Evolutionary conservation across 1,140 invertebrate species (phyloP), one percentile per base, ranked within the genome.

Genomic region (Holcopasites calliopsidis): DNA sequence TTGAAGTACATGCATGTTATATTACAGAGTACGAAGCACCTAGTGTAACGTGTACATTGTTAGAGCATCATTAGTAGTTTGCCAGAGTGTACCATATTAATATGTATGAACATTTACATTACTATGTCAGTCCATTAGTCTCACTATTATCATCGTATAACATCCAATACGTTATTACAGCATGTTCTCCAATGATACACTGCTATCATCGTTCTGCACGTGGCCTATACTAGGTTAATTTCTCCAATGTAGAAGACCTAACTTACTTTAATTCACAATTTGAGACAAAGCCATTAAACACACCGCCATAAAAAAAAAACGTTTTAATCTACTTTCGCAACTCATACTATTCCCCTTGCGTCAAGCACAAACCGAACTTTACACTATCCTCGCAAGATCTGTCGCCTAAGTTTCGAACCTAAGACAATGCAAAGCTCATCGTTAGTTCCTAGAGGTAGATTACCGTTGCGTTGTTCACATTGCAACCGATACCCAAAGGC

Each of bases 391-490:
- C n/a, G n/a, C n/a, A n/a, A n/a, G n/a, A n/a, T n/a, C n/a, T n/a
- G n/a, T n/a, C n/a, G n/a, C n/a, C n/a, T n/a, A n/a, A n/a, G 31
- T 18, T 31, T 16, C 38, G 47, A 49, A 71, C 1, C 23, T 21
- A 38, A 80, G 49, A 72, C 68, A 66, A 78, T 69, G 28, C n/a
- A 50, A 68, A 28, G 40, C 18, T 40, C 13, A 40, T 33, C 33
- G n/a, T n/a, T 35, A 71, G 44, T 73, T 60, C 16, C 31, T 50
- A 5, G 7, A 5, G 4, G 57, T 28, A 69, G 70, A 80, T 80
- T 66, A 77, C 47, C n/a, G n/a, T n/a, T n/a, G 44, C 54, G 35
- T 80, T 26, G 72, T 49, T 70, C 58, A 50, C 35, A 78, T 62
- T 52, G 69, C 50, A 52, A 16, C 62, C 44, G 18, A 54, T 23